Base-by-base conservation (phyloP, 2,113 vertebrate species). In the Damaliscus lunatus region DNA sequence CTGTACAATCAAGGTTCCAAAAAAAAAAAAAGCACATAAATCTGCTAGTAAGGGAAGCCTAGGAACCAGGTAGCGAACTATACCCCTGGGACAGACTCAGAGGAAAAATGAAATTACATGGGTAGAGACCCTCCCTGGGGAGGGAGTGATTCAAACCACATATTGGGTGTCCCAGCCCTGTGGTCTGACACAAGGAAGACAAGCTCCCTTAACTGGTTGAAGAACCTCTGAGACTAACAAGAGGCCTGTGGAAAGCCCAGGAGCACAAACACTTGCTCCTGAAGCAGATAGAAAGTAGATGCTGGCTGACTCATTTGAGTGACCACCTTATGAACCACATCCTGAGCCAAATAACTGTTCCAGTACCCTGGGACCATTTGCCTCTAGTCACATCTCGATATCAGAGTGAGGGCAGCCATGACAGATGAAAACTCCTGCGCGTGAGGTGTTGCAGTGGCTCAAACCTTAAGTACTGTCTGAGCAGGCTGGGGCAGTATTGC, bases 391-490 rank as follows among this genome's bases (percentile, higher is more conserved):
- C 80, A n/a, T 11, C 19, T 53, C 6, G 1, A 14, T 21, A 14
- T 11, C 11, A 52, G 31, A n/a, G 17, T 21, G 17, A n/a, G 48
- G 31, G 5, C 31, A n/a, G 19, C 29, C 31, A 7, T n/a, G 48
- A 52, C 31, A 21, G 31, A 52, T 5, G 48, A n/a, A n/a, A 53
- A n/a, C 0, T n/a, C 17, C 21, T 50, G 31, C 3, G 0, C 1
- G 3, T 82, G 19, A 82, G 11, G 7, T 13, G 19, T 3, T 7
- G 6, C 3, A 19, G 48, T 81, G 80, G 31, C 80, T 4, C 11
- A n/a, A 82, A 82, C 2, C 16, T 12, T 13, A 81, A 81, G 17
- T 3, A n/a, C 16, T 11, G 17, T 81, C 29, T 82, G 48, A 14
- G 6, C 48, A 23, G 48, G 48, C 10, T 0, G 11, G 31, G 48